phyloP scores from a whole-genome alignment of 1,140 invertebrate species.

The Ooceraea biroi region DNA sequence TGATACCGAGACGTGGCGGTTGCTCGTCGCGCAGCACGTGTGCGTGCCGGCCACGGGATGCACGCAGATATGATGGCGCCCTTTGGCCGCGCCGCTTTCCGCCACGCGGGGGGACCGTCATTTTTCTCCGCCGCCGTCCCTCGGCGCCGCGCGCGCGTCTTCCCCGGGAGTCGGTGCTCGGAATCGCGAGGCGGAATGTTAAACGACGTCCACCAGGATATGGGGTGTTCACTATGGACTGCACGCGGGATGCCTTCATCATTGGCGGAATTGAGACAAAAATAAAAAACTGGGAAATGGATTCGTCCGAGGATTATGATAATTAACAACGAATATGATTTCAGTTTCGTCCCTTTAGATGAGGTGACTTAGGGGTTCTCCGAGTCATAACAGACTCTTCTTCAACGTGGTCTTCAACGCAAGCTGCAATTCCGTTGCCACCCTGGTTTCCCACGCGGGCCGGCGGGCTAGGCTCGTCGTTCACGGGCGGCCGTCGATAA shows the following conservation, averaged over 20 bases:
- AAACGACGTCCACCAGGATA: not conserved
- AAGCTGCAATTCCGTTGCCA: too few species aligned
- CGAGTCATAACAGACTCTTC: too few species aligned
- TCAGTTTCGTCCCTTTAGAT: too few species aligned
- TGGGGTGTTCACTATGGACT: constrained; percentile 11
- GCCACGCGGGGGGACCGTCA: constrained; percentile 15
- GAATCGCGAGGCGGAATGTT: constrained; percentile 19
- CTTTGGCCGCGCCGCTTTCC: constrained; percentile 55
- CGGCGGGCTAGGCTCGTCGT: constrained; percentile 23
- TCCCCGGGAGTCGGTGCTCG: constrained; percentile 43
- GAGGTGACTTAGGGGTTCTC: too few species aligned
- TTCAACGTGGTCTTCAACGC: too few species aligned
- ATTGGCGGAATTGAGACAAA: not conserved
- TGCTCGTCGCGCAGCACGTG: constrained; percentile 57
- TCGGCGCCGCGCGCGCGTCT: constrained; percentile 30
- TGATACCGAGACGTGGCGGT: constrained; percentile 49
- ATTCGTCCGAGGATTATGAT: too few species aligned
- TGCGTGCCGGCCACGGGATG: constrained; percentile 51
- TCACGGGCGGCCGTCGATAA: constrained; percentile 75
- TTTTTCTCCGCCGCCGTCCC: constrained; percentile 25
- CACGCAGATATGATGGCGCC: constrained; percentile 29
- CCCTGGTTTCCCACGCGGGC: constrained; percentile 49
- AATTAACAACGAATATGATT: too few species aligned
- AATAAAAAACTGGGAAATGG: not conserved
- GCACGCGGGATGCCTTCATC: constrained; percentile 18